These are phyloP conservation scores for Microctonus hyperodae DNA, from an alignment of 2,888 invertebrate species.

Conservation along the genomic window DNA sequence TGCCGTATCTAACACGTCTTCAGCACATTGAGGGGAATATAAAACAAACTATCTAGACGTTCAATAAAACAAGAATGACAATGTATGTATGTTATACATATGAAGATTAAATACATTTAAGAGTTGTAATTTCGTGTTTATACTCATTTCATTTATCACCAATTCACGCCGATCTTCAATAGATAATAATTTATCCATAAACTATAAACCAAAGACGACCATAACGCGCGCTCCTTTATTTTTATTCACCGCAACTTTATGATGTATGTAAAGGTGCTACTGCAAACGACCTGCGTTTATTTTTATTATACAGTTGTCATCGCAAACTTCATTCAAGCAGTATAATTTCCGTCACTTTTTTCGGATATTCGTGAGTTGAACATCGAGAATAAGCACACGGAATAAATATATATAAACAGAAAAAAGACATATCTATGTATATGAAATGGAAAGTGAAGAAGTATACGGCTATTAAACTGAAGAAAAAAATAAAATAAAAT, in stretches of 20 bases:
- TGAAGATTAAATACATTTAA: background rate
- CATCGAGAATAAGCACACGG: background rate
- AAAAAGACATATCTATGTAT: background rate
- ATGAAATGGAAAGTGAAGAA: background rate
- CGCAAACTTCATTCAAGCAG: background rate
- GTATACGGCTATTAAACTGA: background rate
- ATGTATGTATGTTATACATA: background rate
- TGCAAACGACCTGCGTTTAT: background rate
- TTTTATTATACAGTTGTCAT: slow-evolving; percentile 12
- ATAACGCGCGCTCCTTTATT: background rate
- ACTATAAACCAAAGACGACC: background rate
- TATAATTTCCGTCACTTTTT: background rate
- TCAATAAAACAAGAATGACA: background rate
- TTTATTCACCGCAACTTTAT: background rate
- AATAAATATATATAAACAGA: background rate
- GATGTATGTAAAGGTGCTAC: background rate
- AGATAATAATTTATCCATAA: background rate
- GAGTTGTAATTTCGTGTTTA: background rate
- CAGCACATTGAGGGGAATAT: background rate
- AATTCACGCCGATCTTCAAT: background rate
- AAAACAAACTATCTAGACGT: background rate
- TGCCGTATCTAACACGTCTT: background rate
- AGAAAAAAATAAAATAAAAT: background rate
- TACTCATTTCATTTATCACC: background rate
- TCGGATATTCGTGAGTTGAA: slow-evolving; percentile 19